Evolutionary conservation across 2,888 invertebrate species (phyloP).

Genomic region (Agrilus cyanescens): DNA sequence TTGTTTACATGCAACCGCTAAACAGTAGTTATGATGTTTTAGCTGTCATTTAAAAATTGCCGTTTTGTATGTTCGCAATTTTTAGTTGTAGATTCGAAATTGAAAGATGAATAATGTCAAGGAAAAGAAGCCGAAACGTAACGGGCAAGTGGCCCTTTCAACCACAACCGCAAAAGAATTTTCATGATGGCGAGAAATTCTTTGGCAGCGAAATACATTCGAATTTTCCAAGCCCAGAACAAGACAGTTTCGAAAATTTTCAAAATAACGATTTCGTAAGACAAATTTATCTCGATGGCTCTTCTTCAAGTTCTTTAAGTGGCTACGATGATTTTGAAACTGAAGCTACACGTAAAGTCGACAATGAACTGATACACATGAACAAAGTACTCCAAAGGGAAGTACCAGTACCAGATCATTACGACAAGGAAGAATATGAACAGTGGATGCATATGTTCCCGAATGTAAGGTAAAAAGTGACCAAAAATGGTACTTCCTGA

Average conservation of each 20-base stretch:
- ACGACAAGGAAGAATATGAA: constrained; percentile 44
- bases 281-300: too few species aligned
- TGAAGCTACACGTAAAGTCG: constrained; percentile 40
- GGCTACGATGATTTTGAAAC: constrained; percentile 42
- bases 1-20: constrained; percentile 22
- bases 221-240: too few species aligned
- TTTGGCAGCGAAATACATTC: background rate
- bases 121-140: constrained; percentile 17
- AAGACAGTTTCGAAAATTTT: background rate
- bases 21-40: constrained; percentile 6
- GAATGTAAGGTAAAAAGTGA: constrained; percentile 38
- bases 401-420: constrained; percentile 38
- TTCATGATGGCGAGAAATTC: constrained; percentile 8
- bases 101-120: constrained; percentile 15
- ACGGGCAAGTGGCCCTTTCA: constrained; percentile 14
- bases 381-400: constrained; percentile 45
- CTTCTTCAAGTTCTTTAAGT: constrained; percentile 34
- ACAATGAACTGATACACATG: constrained; percentile 44
- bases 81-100: background rate
- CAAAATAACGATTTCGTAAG: background rate
- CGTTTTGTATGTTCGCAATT: background rate
- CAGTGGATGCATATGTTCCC: constrained; percentile 49
- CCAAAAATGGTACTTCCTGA: too few species aligned
- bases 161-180: constrained; percentile 4
- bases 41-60: background rate